Evolutionary conservation across 2,113 vertebrate species (phyloP), one percentile per base, ranked within the genome.

Genomic region (Eulemur macaco): DNA sequence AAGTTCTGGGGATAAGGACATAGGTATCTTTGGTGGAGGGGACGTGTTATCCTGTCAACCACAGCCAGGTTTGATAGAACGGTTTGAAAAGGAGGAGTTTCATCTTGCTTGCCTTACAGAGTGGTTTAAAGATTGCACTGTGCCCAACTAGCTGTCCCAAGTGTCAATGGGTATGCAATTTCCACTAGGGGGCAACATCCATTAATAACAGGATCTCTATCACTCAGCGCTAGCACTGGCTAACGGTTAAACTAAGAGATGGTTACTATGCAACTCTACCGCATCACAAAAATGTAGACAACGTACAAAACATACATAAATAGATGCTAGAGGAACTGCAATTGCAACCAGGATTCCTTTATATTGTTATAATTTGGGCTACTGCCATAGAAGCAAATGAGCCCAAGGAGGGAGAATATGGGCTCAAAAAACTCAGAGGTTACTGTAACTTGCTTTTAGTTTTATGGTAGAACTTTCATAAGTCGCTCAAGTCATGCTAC

Each of bases 121-220:
- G 74, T 34, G 31, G 0, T 94, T 63, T 95, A 91, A 80, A 97
- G 96, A 89, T 18, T 71, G 31, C 56, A 29, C 89, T 89, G n/a
- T 77, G 34, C 8, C 47, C 86, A 14, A 4, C 68, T 82, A 27
- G 47, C 78, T 63, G 42, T 80, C 64, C 47, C 96, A 23, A 68
- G 56, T 20, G 50, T 58, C n/a, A 29, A 25, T 31, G 63, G 80
- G 18, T 82, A 56, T 93, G 85, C 94, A 93, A 91, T 97, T 98
- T 97, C 98, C 98, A 98, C 98, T 98, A 98, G 97, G 84, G 97
- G 97, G 97, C 97, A 97, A 96, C 96, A 95, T 92, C 60, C 89
- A 89, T 97, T 98, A 97, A 63, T 37, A 90, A 64, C 78, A 92
- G 84, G 11, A 92, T 89, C 15, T 29, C 50, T 76, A 34, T 76